These are phyloP conservation scores for Bucco capensis DNA, from an alignment of 2,113 vertebrate species.

Conservation along the genomic window DNA sequence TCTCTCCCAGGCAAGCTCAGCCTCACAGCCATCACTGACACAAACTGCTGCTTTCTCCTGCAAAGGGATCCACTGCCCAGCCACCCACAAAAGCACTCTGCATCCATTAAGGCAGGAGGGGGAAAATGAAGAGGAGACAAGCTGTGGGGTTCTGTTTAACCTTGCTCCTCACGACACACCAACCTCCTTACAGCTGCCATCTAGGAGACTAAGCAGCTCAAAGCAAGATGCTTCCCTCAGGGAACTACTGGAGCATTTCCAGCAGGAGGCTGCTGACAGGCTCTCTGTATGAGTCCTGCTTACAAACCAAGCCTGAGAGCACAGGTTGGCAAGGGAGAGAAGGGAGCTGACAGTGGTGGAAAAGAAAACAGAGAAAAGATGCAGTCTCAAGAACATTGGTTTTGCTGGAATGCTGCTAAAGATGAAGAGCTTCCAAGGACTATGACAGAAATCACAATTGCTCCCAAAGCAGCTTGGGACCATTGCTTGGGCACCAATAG, in stretches of 20 bases:
- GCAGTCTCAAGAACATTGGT: neutral
- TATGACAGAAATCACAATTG: neutral
- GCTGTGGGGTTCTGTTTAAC: slow-evolving; percentile 27
- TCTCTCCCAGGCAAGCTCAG: neutral
- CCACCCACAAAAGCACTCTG: neutral
- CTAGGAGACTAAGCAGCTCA: slow-evolving; percentile 19
- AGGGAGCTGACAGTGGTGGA: neutral
- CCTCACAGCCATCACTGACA: neutral
- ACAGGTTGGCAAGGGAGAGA: slow-evolving; percentile 28
- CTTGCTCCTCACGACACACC: neutral
- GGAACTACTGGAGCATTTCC: neutral
- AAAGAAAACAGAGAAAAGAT: neutral
- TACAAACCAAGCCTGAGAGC: slow-evolving; percentile 31
- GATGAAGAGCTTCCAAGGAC: neutral
- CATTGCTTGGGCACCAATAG: neutral
- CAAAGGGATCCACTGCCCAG: neutral
- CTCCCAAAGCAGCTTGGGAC: neutral
- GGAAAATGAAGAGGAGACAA: neutral
- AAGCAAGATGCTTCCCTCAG: slow-evolving; percentile 18
- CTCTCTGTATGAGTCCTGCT: slow-evolving; percentile 32
- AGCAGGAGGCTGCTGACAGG: neutral
- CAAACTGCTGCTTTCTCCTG: neutral
- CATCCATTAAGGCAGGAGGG: neutral
- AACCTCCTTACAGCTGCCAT: neutral
- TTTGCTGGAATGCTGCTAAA: neutral